Evolutionary conservation across 1,140 invertebrate genomes (phyloP).

Genomic region (Papilio aristodemus): DNA sequence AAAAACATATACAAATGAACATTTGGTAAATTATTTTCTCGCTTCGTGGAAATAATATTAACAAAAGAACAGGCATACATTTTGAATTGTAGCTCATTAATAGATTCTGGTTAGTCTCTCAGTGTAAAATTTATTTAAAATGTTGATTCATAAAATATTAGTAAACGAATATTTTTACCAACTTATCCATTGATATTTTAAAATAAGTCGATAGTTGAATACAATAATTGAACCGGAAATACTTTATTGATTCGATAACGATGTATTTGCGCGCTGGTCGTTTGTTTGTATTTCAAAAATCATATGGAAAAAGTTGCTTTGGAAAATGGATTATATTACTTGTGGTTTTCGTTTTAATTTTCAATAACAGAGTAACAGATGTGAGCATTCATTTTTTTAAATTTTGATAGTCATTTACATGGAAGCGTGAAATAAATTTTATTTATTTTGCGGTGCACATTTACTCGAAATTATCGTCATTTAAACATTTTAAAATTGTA

Average conservation of each 20-base stretch:
- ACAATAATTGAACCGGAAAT: constrained; percentile 2
- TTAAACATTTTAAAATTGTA: neutral
- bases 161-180: neutral
- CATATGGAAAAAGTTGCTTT: neutral
- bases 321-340: constrained; percentile 6
- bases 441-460: neutral
- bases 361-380: neutral
- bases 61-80: no score
- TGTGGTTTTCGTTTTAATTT: neutral
- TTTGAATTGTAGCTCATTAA: no score
- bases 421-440: constrained; percentile 5
- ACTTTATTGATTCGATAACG: constrained; percentile 16
- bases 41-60: no score
- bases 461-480: neutral
- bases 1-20: neutral
- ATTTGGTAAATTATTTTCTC: neutral
- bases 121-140: no score
- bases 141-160: no score
- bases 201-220: neutral
- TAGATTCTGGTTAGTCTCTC: no score
- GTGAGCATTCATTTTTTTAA: neutral
- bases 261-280: constrained; percentile 3
- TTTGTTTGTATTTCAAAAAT: constrained; percentile 7
- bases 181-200: neutral
- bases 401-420: neutral